Conservation (phyloP, 1,140 invertebrate genomes). For the Tenebrio molitor region DNA sequence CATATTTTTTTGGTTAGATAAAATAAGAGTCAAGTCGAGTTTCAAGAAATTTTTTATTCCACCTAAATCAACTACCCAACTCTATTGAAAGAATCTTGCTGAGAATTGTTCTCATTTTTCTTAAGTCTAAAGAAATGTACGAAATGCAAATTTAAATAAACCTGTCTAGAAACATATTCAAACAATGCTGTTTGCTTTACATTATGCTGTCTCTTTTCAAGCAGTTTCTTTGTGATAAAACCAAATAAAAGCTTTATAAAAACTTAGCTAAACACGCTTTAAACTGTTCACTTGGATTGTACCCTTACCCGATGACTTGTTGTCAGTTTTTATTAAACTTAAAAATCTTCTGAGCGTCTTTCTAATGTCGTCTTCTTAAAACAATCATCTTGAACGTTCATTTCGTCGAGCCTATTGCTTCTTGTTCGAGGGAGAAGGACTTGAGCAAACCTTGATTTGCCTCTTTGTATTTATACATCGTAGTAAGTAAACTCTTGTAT, state of each 20-base stretch:
- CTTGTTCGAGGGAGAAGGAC: background rate
- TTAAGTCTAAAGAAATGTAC: constrained; percentile 20
- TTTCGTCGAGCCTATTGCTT: background rate
- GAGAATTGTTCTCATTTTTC: constrained; percentile 9
- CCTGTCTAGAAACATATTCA: constrained; percentile 32
- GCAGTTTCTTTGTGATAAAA: constrained; percentile 23
- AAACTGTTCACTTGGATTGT: background rate
- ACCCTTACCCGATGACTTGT: background rate
- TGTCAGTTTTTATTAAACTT: background rate
- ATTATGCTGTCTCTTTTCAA: constrained; percentile 34
- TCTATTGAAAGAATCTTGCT: constrained; percentile 9
- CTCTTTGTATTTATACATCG: background rate
- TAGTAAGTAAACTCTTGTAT: background rate
- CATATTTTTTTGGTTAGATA: background rate
- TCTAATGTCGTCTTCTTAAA: too few species aligned
- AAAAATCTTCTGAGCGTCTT: background rate
- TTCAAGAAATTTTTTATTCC: constrained; percentile 9
- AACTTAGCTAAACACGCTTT: constrained; percentile 9
- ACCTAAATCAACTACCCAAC: constrained; percentile 1
- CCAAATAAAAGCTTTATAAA: constrained; percentile 26
- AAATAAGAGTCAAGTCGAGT: background rate
- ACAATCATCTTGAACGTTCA: background rate
- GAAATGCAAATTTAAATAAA: constrained; percentile 39
- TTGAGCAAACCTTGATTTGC: constrained; percentile 4
- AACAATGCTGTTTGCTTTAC: constrained; percentile 35